Conservation (phyloP, 2,113 vertebrate genomes). For the Proterorhinus semilunaris region DNA sequence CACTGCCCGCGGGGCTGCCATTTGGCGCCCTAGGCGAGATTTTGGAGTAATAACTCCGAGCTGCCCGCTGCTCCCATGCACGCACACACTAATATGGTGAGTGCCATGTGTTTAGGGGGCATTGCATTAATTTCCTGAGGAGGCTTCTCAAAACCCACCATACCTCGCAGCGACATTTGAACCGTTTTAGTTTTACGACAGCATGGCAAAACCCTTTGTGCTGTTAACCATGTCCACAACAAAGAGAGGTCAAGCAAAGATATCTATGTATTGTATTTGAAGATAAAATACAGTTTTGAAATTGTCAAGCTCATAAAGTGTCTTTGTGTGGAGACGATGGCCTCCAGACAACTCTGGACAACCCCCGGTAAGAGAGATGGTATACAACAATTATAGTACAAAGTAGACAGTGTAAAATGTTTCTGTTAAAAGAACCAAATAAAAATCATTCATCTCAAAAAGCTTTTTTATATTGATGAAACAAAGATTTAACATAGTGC, state of each 20-base stretch:
- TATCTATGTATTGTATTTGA: neutral
- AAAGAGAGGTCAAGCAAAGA: neutral
- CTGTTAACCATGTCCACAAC: neutral
- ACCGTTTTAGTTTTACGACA: neutral
- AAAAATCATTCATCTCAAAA: neutral
- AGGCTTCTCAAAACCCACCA: neutral
- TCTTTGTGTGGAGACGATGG: neutral
- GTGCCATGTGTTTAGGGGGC: constrained; percentile 8
- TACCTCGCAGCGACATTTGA: neutral
- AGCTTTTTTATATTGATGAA: neutral
- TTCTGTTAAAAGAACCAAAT: neutral
- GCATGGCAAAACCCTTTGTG: neutral
- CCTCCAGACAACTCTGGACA: neutral
- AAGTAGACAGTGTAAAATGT: neutral
- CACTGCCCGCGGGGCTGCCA: constrained; percentile 61
- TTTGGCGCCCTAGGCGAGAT: constrained; percentile 66
- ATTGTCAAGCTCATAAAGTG: too few relatives aligned
- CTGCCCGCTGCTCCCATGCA: constrained; percentile 24
- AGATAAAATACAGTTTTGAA: neutral
- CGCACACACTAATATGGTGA: constrained; percentile 1
- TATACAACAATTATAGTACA: neutral
- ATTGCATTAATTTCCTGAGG: neutral
- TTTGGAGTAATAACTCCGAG: constrained; percentile 62
- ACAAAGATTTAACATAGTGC: neutral
- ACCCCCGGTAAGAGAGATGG: too few relatives aligned